Conservation (phyloP, 1,140 invertebrate genomes). For the Drosophila mauritiana region DNA sequence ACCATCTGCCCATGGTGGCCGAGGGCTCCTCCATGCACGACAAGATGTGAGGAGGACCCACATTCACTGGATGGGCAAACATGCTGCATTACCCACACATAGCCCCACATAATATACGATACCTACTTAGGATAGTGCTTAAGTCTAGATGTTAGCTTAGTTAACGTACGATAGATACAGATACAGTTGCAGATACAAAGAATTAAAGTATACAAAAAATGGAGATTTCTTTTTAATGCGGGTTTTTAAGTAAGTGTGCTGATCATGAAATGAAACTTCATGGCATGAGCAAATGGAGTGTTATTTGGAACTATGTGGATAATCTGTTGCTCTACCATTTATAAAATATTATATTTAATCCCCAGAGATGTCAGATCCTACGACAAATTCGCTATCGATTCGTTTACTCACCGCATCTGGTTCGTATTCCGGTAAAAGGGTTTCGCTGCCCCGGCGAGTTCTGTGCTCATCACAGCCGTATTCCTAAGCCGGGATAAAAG, state of each 20-base stretch:
- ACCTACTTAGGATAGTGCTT: constrained; percentile 64
- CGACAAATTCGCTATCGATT: neutral
- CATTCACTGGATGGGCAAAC: neutral
- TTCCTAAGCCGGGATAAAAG: constrained; percentile 84
- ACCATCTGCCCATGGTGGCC: constrained; percentile 66
- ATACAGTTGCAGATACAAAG: constrained; percentile 50
- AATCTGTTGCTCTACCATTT: too few species aligned
- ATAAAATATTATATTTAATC: neutral
- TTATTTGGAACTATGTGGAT: neutral
- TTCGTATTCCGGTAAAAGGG: constrained; percentile 89
- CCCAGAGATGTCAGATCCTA: neutral
- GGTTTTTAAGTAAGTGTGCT: constrained; percentile 16
- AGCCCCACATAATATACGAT: constrained; percentile 14
- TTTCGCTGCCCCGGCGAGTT: constrained; percentile 87
- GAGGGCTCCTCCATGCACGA: constrained; percentile 61
- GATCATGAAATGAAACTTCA: constrained; percentile 34
- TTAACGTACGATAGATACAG: constrained; percentile 47
- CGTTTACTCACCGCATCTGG: constrained; percentile 88
- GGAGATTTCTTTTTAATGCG: constrained; percentile 1
- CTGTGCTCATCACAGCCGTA: constrained; percentile 87
- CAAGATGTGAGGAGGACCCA: constrained; percentile 51
- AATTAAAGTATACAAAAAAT: constrained; percentile 60
- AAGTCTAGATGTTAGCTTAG: constrained; percentile 67
- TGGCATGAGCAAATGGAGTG: constrained; percentile 16
- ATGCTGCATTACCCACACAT: constrained; percentile 1